These are phyloP conservation scores for Amblyjoppa fuscipennis DNA, from an alignment of 2,888 invertebrate genomes.

Conservation along the genomic window DNA sequence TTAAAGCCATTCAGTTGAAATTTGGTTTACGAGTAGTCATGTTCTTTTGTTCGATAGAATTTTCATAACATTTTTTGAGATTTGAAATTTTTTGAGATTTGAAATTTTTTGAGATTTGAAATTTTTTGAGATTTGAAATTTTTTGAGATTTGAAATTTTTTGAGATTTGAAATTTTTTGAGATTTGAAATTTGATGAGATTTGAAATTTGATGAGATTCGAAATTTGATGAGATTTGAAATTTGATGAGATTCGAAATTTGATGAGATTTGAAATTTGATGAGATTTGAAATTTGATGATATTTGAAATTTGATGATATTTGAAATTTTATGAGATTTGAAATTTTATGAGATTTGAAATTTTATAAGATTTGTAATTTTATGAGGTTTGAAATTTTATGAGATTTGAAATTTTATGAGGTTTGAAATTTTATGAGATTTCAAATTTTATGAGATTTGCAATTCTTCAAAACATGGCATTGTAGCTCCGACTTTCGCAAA, in stretches of 20 bases:
- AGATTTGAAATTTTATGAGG: too few relatives aligned
- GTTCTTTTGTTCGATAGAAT: too few relatives aligned
- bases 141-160: neutral
- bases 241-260: neutral
- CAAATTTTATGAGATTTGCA: neutral
- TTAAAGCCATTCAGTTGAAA: too few relatives aligned
- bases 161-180: neutral
- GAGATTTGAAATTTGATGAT: neutral
- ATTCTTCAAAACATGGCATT: neutral
- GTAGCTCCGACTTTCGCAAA: neutral
- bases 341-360: neutral
- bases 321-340: neutral
- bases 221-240: neutral
- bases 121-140: neutral
- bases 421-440: neutral
- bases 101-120: neutral
- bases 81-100: neutral
- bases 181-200: neutral
- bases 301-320: neutral
- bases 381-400: neutral
- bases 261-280: neutral
- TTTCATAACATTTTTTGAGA: too few relatives aligned
- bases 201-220: neutral
- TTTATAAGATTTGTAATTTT: neutral
- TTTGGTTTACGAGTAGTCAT: too few relatives aligned